A percentile compares a stretch with the other conserved stretches of the same genome.
These are phyloP conservation scores for Ditylenchus weischeri DNA, from an alignment of 2,888 invertebrate species.

Conservation along the genomic window DNA sequence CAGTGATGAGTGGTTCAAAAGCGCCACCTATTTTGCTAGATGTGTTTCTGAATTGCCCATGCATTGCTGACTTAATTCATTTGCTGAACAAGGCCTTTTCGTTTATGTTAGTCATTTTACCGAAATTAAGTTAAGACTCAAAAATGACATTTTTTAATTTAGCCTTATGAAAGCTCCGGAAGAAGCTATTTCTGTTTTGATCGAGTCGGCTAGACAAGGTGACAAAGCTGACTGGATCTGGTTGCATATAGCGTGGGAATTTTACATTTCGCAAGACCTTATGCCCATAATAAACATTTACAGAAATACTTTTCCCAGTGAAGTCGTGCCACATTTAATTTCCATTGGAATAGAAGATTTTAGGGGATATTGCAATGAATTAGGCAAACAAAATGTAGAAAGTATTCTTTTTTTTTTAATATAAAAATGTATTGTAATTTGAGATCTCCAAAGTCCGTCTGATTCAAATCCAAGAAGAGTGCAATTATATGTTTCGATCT, in stretches of 20 bases:
- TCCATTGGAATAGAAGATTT: slow-evolving; percentile 4
- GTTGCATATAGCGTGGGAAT: slow-evolving; percentile 3
- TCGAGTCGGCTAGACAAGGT: slow-evolving; percentile 2
- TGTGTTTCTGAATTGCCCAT: slow-evolving; percentile 1
- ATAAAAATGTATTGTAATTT: background rate
- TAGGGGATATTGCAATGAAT: slow-evolving; percentile 1
- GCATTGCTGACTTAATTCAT: background rate
- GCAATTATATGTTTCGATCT: background rate
- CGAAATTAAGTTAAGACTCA: background rate
- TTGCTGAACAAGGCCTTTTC: slow-evolving; percentile 2
- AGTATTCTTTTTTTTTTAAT: background rate
- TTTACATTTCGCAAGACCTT: background rate
- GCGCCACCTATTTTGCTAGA: background rate
- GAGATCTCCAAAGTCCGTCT: background rate
- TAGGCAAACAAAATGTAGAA: background rate
- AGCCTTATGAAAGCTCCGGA: background rate
- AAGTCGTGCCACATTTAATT: background rate
- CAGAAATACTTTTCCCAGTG: slow-evolving; percentile 9
- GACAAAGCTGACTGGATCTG: slow-evolving; percentile 9
- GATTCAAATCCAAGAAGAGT: background rate
- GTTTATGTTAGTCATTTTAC: background rate
- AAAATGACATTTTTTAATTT: background rate
- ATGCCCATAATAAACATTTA: background rate
- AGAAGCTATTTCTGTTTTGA: background rate
- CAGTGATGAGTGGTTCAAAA: background rate